Base-by-base conservation (phyloP, 2,888 invertebrate species). In the Drosophila multiciliata region DNA sequence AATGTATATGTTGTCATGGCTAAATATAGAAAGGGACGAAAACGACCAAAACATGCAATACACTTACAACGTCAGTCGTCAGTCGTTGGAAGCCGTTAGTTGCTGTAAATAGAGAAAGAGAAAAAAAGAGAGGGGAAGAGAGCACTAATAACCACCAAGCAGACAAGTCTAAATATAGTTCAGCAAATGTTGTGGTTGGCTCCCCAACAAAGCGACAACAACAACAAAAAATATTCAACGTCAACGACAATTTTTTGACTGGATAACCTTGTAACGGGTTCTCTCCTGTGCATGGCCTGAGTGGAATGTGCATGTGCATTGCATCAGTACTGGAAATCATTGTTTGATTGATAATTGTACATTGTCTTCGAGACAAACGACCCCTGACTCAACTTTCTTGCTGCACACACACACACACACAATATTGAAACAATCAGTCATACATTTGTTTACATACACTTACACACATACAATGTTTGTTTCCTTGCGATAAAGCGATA, bases 31-130 rank as follows among this genome's bases (percentile, higher is more conserved):
- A 72, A 78, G 55, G 66, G 67, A 88, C 86, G 80, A 75, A 69
- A 73, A 72, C 73, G 45, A 68, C 64, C 50, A 72, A 80, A 88
- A 75, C 83, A 88, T 88, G 89, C 89, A 84, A 88, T 66, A 78
- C 45, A 15, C 68, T 67, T 64, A 80, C 78, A 80, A 72, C 80
- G 80, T 71, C 80, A 80, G 64, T 66, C 33, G 66, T 36, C 53
- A 35, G 35, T 40, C n/a, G 40, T 45, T 52, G 33, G 64, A 79
- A 36, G 36, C 36, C n/a, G 26, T 50, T 67, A 64, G 66, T 71
- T 63, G 80, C 61, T 69, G 32, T 15, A 2, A 40, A 29, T 7
- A 42, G 66, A 45, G 26, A 45, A 11, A 61, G 36, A 7, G 36
- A 3, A 54, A 2, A 15, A 17, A 6, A 36, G 12, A 42, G 9